phyloP scores from a whole-genome alignment of 1,140 invertebrate species.

The Bombus pascuorum region DNA sequence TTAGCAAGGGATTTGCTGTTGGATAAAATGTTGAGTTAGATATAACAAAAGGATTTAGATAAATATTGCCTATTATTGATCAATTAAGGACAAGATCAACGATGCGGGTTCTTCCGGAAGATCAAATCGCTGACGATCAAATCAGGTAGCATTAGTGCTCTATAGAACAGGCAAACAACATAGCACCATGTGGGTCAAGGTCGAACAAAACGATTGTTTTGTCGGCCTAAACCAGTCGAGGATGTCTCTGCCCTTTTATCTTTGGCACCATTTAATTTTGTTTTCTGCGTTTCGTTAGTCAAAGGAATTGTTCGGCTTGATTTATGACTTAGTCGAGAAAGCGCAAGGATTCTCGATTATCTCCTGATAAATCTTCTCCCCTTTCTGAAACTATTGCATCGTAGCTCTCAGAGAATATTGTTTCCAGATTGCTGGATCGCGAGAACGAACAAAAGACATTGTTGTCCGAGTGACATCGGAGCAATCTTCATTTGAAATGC shows the following conservation, averaged over 20 bases:
- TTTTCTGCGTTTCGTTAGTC: slow-evolving; percentile 1
- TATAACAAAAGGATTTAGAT: too few species aligned
- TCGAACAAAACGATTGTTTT: slow-evolving; percentile 45
- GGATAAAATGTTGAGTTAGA: too few species aligned
- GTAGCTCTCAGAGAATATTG: not conserved
- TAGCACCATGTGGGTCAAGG: slow-evolving; percentile 55
- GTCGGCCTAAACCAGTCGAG: slow-evolving; percentile 37
- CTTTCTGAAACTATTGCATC: slow-evolving; percentile 17
- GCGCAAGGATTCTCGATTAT: not conserved
- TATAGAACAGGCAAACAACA: slow-evolving; percentile 15
- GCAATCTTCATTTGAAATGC: not conserved
- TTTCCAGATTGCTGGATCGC: not conserved
- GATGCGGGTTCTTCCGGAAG: not conserved
- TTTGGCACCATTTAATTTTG: not conserved
- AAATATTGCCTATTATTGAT: too few species aligned
- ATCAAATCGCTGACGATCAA: not conserved
- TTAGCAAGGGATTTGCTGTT: too few species aligned
- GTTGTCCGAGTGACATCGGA: not conserved
- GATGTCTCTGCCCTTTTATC: slow-evolving; percentile 40
- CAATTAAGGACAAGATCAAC: not conserved
- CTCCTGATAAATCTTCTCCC: slow-evolving; percentile 5
- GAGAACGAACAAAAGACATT: not conserved
- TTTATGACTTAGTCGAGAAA: slow-evolving; percentile 10
- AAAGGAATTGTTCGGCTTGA: slow-evolving; percentile 31
- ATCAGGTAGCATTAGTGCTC: slow-evolving; percentile 3